Evolutionary conservation across 2,888 invertebrate genomes (phyloP).

Genomic region (Melangyna quadrimaculata): DNA sequence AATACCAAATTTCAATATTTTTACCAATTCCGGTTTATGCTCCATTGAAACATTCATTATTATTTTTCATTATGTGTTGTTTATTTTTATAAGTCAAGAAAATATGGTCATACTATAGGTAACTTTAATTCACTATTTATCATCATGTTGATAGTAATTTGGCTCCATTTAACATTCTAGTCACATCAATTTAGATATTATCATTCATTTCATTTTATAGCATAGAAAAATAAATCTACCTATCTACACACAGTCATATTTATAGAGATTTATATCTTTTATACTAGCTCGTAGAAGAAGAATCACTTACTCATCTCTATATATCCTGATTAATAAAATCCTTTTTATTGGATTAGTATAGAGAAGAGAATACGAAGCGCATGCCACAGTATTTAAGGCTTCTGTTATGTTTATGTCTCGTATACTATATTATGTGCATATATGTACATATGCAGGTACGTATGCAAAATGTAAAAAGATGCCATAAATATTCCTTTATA

Average conservation of each 20-base stretch:
- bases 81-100: background rate
- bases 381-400: conserved; percentile 4
- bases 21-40: too few species aligned
- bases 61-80: background rate
- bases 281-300: background rate
- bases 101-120: background rate
- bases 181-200: conserved; percentile 57
- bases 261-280: background rate
- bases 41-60: too few species aligned
- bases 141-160: background rate
- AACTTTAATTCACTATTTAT: conserved; percentile 43
- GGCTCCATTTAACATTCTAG: conserved; percentile 38
- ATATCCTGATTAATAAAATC: conserved; percentile 67
- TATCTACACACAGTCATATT: conserved; percentile 13
- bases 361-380: background rate
- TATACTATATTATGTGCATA: background rate
- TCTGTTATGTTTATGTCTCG: background rate
- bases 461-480: background rate
- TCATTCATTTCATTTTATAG: conserved; percentile 67
- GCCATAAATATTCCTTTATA: conserved; percentile 68
- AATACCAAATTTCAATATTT: too few species aligned
- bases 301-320: conserved; percentile 10
- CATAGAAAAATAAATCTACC: conserved; percentile 27
- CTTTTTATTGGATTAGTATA: conserved; percentile 64
- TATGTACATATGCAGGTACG: too few species aligned